A percentile compares a stretch with the other conserved stretches of the same genome.
Evolutionary conservation across 2,113 vertebrate genomes (phyloP).

Genomic region (Formicarius rufipectus): DNA sequence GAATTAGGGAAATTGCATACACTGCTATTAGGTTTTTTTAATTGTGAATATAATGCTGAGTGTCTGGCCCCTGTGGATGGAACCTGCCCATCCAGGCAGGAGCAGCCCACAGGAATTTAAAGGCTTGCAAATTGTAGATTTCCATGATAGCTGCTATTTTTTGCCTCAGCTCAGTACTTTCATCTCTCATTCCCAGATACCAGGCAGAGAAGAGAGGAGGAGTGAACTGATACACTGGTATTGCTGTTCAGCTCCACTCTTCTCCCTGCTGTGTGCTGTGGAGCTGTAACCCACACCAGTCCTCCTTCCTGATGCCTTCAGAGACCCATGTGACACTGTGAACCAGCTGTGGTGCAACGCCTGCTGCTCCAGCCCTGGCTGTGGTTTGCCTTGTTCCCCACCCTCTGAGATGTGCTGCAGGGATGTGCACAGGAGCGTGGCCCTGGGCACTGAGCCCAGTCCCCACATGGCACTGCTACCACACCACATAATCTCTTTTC

Average conservation of each 20-base stretch:
- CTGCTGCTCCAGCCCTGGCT: background rate
- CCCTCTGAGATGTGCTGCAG: background rate
- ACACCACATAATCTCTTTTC: background rate
- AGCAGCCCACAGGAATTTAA: background rate
- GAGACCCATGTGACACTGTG: background rate
- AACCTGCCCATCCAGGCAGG: background rate
- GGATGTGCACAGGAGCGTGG: background rate
- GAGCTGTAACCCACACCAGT: background rate
- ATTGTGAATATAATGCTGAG: background rate
- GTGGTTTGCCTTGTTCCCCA: background rate
- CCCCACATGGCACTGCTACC: background rate
- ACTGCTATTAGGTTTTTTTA: accelerated
- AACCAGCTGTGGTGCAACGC: background rate
- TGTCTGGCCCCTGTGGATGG: background rate
- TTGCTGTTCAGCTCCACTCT: background rate
- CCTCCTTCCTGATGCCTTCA: accelerated
- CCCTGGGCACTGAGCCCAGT: background rate
- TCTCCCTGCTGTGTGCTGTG: accelerated
- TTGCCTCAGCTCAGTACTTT: background rate
- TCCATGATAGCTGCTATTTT: background rate
- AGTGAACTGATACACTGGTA: background rate
- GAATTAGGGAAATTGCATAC: background rate
- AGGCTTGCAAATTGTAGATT: background rate
- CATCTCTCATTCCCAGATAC: background rate
- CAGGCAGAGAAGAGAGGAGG: background rate